phyloP scores from a whole-genome alignment of 2,797 vertebrate species.

The Rhinoraja longicauda region DNA sequence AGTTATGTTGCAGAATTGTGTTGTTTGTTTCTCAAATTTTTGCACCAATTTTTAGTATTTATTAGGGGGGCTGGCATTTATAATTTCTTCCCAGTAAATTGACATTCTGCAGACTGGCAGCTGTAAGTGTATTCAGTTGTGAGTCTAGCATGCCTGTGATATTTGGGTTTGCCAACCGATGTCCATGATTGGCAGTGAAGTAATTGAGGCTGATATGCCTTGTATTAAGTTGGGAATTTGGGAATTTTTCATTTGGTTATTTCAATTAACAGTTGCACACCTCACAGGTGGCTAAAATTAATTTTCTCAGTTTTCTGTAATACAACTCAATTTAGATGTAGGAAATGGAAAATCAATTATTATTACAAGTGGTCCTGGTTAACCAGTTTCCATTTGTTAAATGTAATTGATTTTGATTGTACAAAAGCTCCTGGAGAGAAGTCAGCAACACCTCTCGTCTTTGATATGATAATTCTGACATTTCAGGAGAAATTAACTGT shows the following conservation, averaged over 20 bases:
- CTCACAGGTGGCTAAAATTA: not conserved
- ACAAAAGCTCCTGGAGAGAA: not conserved
- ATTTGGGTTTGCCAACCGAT: not conserved
- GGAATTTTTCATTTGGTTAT: slow-evolving; percentile 2
- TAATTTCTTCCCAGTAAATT: not conserved
- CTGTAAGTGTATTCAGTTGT: not conserved
- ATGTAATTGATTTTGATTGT: not conserved
- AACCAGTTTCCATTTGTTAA: not conserved
- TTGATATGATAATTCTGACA: not conserved
- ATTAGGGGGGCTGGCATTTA: not conserved
- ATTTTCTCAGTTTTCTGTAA: not conserved
- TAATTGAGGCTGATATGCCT: not conserved
- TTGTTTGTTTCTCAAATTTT: not conserved
- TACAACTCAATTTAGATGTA: not conserved
- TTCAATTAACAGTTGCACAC: not conserved
- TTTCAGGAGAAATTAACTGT: not conserved
- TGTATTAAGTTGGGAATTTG: not conserved
- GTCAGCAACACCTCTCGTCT: not conserved
- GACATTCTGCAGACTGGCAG: not conserved
- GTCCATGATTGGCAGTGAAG: not conserved
- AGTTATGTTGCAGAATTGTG: not conserved
- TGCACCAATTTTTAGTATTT: not conserved
- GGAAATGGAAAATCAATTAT: slow-evolving; percentile 2
- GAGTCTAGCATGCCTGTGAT: not conserved
- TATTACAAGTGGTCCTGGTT: not conserved